Evolutionary conservation across 2,797 vertebrate species (phyloP), one percentile per base, ranked within the genome.

Genomic region (Coccyzus lansbergi): DNA sequence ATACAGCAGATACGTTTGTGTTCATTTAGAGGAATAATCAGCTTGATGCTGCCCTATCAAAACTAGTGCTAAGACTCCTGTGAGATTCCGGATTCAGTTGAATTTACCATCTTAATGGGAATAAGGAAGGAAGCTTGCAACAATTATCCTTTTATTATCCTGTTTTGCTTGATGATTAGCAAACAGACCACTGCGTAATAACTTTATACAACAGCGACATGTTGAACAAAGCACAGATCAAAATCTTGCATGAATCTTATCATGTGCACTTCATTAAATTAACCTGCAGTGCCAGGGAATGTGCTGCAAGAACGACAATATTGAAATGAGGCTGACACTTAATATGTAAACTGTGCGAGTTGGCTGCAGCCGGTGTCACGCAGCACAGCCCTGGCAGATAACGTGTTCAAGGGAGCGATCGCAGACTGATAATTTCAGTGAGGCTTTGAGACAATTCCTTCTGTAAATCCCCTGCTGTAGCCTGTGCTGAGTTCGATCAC

Each of bases 151-250:
- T 68, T 78, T 92, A 91, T 85, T 89, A 85, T 64, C 53, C 68
- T 94, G 86, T 85, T 96, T 92, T 80, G 40, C 56, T 60, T 33
- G 17, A 60, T 84, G 64, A 90, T 93, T 87, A 94, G 75, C 34
- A 68, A 95, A 92, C 92, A 95, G 65, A 94, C 34, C 75, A 31
- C 64, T 42, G 15, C 78, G 58, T 88, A 95, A 94, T 90, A 80
- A 71, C 53, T 83, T 88, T 51, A 85, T 84, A 70, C 53, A 75
- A 74, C 0, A 0, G 83, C 80, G 93, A 79, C 59, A 74, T 67
- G 75, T 63, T 75, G 82, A 93, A 93, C 75, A 89, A 83, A 89
- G 80, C 1, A 4, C 88, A 95, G 92, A 90, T 91, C 81, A 83
- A 89, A 78, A 68, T 77, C 56, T 89, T 81, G 17, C 38, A 40